Conservation (phyloP, 2,113 vertebrate genomes). For the Pao palembangensis region DNA sequence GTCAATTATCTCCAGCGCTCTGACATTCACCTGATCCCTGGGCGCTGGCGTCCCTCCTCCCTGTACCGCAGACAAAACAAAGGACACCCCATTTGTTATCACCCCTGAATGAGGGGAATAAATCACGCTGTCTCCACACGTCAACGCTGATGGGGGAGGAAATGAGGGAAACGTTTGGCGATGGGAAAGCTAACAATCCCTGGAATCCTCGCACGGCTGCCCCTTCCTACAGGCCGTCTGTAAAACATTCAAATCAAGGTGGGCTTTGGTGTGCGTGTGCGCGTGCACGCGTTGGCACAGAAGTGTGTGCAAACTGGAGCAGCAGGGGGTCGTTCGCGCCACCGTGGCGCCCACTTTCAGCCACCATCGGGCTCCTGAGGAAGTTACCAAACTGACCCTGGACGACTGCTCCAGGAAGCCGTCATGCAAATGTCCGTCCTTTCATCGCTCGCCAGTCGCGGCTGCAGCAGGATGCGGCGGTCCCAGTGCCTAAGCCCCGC, state of each 20-base stretch:
- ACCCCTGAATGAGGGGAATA: slow-evolving; percentile 53
- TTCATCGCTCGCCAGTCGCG: slow-evolving; percentile 39
- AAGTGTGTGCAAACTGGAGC: neutral
- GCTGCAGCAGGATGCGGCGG: slow-evolving; percentile 10
- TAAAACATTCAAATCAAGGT: neutral
- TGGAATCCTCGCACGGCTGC: slow-evolving; percentile 31
- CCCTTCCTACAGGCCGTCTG: slow-evolving; percentile 10
- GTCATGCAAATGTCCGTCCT: slow-evolving; percentile 19
- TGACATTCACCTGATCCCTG: slow-evolving; percentile 24
- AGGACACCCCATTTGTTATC: slow-evolving; percentile 42
- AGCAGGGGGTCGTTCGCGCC: too few relatives aligned
- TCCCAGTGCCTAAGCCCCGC: neutral
- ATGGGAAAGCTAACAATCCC: slow-evolving; percentile 51
- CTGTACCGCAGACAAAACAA: slow-evolving; percentile 29
- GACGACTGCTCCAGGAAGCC: slow-evolving; percentile 18
- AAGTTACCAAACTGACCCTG: too few relatives aligned
- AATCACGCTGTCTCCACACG: slow-evolving; percentile 49
- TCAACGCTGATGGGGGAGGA: slow-evolving; percentile 31
- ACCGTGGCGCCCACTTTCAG: too few relatives aligned
- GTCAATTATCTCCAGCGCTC: slow-evolving; percentile 33
- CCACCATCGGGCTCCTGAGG: neutral
- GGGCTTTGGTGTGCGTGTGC: slow-evolving; percentile 1
- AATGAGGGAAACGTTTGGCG: slow-evolving; percentile 22
- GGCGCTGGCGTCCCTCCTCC: slow-evolving; percentile 27
- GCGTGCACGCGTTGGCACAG: neutral